Evolutionary conservation across 2,797 vertebrate species (phyloP).

Genomic region (Uromys caudimaculatus): DNA sequence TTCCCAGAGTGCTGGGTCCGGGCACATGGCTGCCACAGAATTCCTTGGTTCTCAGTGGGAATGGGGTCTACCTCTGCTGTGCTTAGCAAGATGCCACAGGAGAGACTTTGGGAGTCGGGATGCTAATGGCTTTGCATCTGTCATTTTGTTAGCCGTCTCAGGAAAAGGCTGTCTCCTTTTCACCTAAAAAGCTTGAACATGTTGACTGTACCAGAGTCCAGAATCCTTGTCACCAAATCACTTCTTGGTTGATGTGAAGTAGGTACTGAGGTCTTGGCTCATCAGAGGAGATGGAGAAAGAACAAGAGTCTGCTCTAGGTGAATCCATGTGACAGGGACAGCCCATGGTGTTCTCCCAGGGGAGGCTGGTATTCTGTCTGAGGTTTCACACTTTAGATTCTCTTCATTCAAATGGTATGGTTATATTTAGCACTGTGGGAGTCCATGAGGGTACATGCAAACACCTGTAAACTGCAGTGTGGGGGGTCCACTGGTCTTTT

Average conservation of each 20-base stretch:
- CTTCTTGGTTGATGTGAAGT: background rate
- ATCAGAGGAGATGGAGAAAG: background rate
- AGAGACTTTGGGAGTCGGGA: background rate
- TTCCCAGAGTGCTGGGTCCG: accelerated
- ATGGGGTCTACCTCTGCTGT: background rate
- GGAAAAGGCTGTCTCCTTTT: background rate
- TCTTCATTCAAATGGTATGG: accelerated
- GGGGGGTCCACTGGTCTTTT: background rate
- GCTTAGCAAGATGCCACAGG: background rate
- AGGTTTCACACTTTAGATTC: background rate
- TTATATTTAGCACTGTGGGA: background rate
- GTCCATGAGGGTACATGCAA: accelerated
- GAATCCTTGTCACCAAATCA: background rate
- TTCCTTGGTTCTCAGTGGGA: background rate
- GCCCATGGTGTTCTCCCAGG: background rate
- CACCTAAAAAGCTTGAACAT: background rate
- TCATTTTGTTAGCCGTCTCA: background rate
- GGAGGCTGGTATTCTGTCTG: background rate
- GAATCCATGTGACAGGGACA: background rate
- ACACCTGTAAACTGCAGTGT: no score
- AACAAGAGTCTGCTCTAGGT: no score
- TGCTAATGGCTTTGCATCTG: no score
- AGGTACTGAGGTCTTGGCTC: background rate
- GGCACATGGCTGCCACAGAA: accelerated
- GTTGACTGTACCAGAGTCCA: background rate